phyloP scores from a whole-genome alignment of 2,113 vertebrate genomes.

The Agapornis roseicollis region DNA sequence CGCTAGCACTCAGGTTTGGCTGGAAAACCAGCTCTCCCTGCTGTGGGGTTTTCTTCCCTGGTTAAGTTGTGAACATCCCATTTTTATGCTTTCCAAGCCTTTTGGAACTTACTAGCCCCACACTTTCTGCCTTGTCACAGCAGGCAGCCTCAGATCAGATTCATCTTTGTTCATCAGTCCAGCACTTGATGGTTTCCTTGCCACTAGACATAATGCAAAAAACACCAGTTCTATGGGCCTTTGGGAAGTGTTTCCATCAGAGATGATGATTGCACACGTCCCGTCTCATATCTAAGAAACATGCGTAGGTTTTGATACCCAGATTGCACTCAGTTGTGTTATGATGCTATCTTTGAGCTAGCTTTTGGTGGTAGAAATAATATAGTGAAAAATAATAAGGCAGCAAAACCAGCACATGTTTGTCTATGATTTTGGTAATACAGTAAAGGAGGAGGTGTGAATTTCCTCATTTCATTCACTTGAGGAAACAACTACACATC shows the following conservation, averaged over 20 bases:
- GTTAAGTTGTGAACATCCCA: accelerated
- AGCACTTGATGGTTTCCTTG: not conserved
- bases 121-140: accelerated
- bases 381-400: not conserved
- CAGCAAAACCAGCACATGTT: not conserved
- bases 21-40: not conserved
- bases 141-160: not conserved
- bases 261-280: not conserved
- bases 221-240: not conserved
- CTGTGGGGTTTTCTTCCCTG: not conserved
- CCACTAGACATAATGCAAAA: accelerated
- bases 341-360: not conserved
- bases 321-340: not conserved
- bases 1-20: too few species aligned
- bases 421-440: not conserved
- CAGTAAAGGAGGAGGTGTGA: not conserved
- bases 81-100: not conserved
- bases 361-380: not conserved
- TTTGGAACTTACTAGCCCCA: not conserved
- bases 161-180: not conserved
- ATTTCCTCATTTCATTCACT: not conserved
- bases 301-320: not conserved
- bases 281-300: not conserved
- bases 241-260: not conserved
- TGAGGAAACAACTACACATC: not conserved